Percentiles rank a stretch among this genome's conserved stretches.
phyloP scores from a whole-genome alignment of 2,797 vertebrate genomes.

The Hirundo rustica region DNA sequence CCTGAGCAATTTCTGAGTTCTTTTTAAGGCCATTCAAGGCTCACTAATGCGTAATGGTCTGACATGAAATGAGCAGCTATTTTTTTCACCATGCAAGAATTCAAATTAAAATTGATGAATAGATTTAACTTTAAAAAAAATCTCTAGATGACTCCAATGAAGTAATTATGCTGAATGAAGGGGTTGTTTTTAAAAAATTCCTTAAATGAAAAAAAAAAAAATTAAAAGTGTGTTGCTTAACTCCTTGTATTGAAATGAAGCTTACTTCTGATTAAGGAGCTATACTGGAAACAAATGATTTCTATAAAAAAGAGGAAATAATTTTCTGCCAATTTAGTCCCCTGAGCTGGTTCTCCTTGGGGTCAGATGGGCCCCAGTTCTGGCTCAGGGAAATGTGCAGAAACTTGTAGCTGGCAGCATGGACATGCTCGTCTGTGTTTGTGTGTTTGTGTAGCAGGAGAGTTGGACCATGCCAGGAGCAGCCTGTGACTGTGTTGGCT shows the following conservation, averaged over 20 bases:
- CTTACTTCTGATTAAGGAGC: neutral
- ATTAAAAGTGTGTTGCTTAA: fast-evolving
- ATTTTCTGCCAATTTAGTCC: neutral
- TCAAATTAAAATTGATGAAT: neutral
- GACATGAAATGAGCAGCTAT: neutral
- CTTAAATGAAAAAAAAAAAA: neutral
- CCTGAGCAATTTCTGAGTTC: neutral
- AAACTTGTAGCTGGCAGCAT: neutral
- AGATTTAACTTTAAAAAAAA: neutral
- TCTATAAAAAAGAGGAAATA: neutral
- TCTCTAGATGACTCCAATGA: neutral
- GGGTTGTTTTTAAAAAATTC: neutral
- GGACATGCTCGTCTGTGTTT: neutral
- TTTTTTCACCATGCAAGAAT: neutral
- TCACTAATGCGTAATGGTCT: neutral
- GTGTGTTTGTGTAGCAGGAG: neutral
- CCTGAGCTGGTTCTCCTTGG: neutral
- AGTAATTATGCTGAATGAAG: neutral
- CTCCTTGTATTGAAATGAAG: neutral
- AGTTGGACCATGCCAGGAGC: neutral
- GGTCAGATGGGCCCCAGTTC: neutral
- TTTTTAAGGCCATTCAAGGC: neutral
- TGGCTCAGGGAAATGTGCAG: neutral
- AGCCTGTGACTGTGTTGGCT: neutral
- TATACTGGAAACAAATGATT: neutral